These are phyloP conservation scores for Ctenoplectra terminalis DNA, from an alignment of 1,140 invertebrate species.

Conservation along the genomic window DNA sequence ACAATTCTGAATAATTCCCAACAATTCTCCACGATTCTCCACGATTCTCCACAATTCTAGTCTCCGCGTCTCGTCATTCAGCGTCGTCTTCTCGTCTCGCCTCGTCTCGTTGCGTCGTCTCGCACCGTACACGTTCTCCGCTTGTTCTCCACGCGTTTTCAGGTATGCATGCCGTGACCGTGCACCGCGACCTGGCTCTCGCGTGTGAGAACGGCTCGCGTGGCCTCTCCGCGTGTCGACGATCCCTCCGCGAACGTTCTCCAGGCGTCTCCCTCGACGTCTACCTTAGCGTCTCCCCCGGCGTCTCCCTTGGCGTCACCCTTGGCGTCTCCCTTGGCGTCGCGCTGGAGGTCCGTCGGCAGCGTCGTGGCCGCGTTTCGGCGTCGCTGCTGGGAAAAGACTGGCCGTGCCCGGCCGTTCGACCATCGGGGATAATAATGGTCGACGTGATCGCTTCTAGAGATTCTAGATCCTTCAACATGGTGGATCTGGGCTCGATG, in stretches of 20 bases:
- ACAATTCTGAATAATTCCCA: background rate
- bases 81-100: too few relatives aligned
- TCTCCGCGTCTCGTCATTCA: too few relatives aligned
- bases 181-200: constrained; percentile 11
- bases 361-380: background rate
- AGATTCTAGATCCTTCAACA: background rate
- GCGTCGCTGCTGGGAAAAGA: background rate
- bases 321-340: too few relatives aligned
- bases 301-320: too few relatives aligned
- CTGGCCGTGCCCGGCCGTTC: background rate
- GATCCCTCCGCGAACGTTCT: constrained; percentile 28
- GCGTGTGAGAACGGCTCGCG: constrained; percentile 49
- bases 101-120: too few relatives aligned
- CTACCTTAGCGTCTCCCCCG: too few relatives aligned
- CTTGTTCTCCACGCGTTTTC: background rate
- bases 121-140: background rate
- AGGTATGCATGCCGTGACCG: constrained; percentile 18
- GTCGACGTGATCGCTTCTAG: background rate
- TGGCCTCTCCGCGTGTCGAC: constrained; percentile 40
- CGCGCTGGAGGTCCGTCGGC: background rate
- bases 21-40: background rate
- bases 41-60: too few relatives aligned
- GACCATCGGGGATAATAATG: background rate
- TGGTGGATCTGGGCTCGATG: background rate
- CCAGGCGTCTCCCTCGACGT: constrained; percentile 10